Evolutionary conservation across 2,797 vertebrate genomes (phyloP), one percentile per base, ranked within the genome.

Genomic region (Ispidina lecontei): DNA sequence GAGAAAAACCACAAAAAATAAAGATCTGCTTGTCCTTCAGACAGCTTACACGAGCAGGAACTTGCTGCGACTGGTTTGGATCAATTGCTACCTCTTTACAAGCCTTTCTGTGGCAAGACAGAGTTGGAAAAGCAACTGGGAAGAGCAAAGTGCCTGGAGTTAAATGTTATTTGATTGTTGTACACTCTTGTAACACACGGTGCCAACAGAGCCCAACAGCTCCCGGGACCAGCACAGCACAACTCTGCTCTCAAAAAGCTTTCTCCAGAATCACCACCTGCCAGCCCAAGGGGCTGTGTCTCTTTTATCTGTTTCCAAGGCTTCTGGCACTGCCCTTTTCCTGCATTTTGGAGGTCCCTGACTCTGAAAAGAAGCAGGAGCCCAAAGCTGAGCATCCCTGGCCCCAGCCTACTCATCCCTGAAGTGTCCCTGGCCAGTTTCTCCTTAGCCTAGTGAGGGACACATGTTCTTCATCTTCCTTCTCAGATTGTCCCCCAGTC

Each of bases 21-120:
- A 46, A 80, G 95, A 77, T 62, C 60, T 76, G 77, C 83, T 74
- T 16, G 12, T 71, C 87, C 77, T 88, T 52, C 87, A 88, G 82
- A 59, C 78, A 58, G 60, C 86, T 86, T 31, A 44, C 69, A 76
- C 1, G 4, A 78, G 17, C 55, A 51, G 83, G 59, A 94, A 51
- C 56, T 46, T 4, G 18, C 83, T 37, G 69, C 10, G 3, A 19
- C 58, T 69, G 2, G 31, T n/a, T 60, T 59, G 13, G 41, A 92
- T 93, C 2, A 14, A 94, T 65, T 4, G 15, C 65, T 33, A 9
- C 46, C 58, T 86, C 60, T 70, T 64, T 10, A 51, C 54, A 49
- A 84, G 6, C n/a, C 10, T 21, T 41, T 8, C 37, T 46, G 35
- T 22, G 49, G 68, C 41, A 41, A 62, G 52, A 23, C 51, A 35